These are phyloP conservation scores for Minunthozetes semirufus DNA, from an alignment of 2,888 invertebrate genomes.

Conservation along the genomic window DNA sequence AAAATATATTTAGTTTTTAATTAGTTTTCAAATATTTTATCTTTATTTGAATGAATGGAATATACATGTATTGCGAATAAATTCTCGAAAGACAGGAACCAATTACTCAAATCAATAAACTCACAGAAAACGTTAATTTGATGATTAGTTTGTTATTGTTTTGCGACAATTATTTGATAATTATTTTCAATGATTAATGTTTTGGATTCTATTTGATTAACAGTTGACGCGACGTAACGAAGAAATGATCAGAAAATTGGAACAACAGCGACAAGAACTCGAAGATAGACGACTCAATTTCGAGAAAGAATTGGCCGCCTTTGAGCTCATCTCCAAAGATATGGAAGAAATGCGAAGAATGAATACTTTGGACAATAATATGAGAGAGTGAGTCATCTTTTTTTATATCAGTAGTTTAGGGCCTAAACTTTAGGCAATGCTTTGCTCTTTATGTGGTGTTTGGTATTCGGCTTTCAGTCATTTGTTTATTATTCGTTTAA, in stretches of 20 bases:
- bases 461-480: constrained; percentile 17
- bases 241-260: constrained; percentile 66
- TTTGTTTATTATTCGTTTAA: background rate
- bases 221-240: constrained; percentile 66
- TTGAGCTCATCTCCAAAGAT: constrained; percentile 84
- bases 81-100: no score
- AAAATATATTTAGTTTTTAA: no score
- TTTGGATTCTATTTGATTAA: no score
- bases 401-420: background rate
- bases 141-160: no score
- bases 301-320: constrained; percentile 72
- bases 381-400: constrained; percentile 66
- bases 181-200: no score
- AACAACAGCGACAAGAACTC: constrained; percentile 82
- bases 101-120: no score
- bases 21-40: no score
- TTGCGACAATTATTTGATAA: background rate
- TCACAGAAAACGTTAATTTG: no score
- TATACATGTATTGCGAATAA: no score
- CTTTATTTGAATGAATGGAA: no score
- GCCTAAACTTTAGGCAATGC: no score
- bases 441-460: background rate
- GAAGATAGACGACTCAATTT: constrained; percentile 80
- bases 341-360: constrained; percentile 79
- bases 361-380: constrained; percentile 73